Evolutionary conservation across 2,888 invertebrate genomes (phyloP).

Genomic region (Drosophila parthenogenetica): DNA sequence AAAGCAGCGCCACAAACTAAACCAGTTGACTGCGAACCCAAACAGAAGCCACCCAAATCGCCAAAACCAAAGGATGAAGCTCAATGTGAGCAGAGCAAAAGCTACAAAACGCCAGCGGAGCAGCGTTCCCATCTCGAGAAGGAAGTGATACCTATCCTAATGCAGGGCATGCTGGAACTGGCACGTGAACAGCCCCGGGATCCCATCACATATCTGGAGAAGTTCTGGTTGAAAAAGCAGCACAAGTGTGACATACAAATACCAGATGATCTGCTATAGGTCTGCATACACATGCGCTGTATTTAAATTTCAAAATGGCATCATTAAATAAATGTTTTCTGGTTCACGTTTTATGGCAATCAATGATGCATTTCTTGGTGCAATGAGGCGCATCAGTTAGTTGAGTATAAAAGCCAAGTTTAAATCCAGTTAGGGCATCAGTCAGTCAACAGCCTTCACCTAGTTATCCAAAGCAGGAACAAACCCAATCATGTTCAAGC

Average conservation of each 20-base stretch:
- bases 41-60: constrained; percentile 27
- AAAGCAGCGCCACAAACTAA: not conserved
- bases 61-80: constrained; percentile 4
- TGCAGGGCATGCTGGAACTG: constrained; percentile 66
- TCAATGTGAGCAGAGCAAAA: not conserved
- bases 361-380: constrained; percentile 44
- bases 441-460: constrained; percentile 51
- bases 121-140: constrained; percentile 44
- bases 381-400: constrained; percentile 33
- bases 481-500: constrained; percentile 63
- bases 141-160: constrained; percentile 62
- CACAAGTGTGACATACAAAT: constrained; percentile 61
- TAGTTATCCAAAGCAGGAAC: constrained; percentile 24
- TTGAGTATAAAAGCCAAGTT: constrained; percentile 57
- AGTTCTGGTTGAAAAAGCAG: constrained; percentile 58
- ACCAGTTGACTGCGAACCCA: constrained; percentile 15
- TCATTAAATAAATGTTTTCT: constrained; percentile 54
- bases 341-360: constrained; percentile 12
- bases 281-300: not conserved
- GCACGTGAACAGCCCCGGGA: constrained; percentile 63
- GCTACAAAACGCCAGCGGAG: constrained; percentile 32
- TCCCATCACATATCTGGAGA: constrained; percentile 59
- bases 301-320: constrained; percentile 59
- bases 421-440: constrained; percentile 49
- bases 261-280: constrained; percentile 54